Percentiles rank a stretch among this genome's conserved stretches.
Conservation (phyloP, 1,140 invertebrate genomes). For the Paralvinella palmiformis region DNA sequence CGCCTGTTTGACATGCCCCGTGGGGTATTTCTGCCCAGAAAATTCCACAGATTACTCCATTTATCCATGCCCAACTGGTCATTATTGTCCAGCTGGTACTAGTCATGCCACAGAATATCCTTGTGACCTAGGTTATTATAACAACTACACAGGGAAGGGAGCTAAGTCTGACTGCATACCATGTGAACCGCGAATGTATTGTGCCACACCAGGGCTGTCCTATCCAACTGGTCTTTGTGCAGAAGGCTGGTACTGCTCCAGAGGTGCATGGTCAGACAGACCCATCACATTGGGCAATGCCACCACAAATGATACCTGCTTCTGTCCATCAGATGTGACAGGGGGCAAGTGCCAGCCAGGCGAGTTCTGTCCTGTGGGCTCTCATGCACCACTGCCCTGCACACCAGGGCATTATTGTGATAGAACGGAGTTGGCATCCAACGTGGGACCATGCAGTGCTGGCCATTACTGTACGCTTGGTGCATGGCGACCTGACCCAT, state of each 20-base stretch:
- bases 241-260: constrained; percentile 41
- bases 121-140: constrained; percentile 40
- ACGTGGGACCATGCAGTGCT: constrained; percentile 34
- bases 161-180: constrained; percentile 33
- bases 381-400: constrained; percentile 30
- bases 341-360: constrained; percentile 38
- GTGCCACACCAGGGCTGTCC: constrained; percentile 32
- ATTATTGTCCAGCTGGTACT: constrained; percentile 42
- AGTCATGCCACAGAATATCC: constrained; percentile 32
- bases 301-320: constrained; percentile 11
- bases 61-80: constrained; percentile 35
- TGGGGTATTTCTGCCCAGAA: constrained; percentile 39
- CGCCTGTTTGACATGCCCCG: constrained; percentile 32
- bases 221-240: constrained; percentile 31
- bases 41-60: constrained; percentile 37
- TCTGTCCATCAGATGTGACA: constrained; percentile 35
- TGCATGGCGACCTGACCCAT: constrained; percentile 28
- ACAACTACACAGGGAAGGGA: constrained; percentile 26
- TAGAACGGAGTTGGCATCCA: constrained; percentile 11
- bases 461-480: constrained; percentile 40
- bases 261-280: constrained; percentile 33
- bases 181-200: constrained; percentile 40
- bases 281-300: constrained; percentile 36
- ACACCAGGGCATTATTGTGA: constrained; percentile 14
- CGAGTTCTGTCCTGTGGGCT: constrained; percentile 39